These are phyloP conservation scores for Gobio gobio DNA, from an alignment of 2,113 vertebrate species.

Conservation along the genomic window DNA sequence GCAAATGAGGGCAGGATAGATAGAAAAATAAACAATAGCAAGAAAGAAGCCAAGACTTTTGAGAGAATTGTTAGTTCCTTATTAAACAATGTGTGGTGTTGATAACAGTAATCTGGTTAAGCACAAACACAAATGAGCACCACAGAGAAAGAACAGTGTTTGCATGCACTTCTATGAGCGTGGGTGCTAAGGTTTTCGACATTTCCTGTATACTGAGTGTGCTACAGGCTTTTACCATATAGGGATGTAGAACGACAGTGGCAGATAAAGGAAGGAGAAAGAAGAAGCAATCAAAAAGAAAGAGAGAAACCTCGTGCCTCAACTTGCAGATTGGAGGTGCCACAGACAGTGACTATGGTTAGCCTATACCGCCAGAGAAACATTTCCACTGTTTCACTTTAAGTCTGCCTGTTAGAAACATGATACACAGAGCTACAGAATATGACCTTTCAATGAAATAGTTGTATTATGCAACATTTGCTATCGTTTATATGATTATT, in stretches of 20 bases:
- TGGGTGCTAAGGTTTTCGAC: conserved; percentile 49
- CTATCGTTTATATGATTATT: not conserved
- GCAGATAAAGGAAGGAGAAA: conserved; percentile 56
- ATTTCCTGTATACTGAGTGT: conserved; percentile 68
- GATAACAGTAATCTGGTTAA: not conserved
- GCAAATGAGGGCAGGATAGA: not conserved
- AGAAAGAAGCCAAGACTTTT: not conserved
- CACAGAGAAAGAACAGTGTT: conserved; percentile 47
- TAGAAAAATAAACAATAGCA: not conserved
- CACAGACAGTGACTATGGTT: conserved; percentile 26
- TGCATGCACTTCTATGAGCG: conserved; percentile 5
- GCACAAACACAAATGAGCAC: conserved; percentile 13
- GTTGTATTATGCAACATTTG: not conserved
- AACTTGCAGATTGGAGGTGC: conserved; percentile 60
- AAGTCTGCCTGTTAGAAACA: conserved; percentile 55
- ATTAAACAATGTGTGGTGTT: not conserved
- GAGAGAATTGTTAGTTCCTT: not conserved
- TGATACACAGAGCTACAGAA: not conserved
- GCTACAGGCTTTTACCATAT: conserved; percentile 71
- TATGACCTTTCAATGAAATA: not conserved
- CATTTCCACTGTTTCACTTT: not conserved
- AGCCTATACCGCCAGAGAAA: conserved; percentile 47
- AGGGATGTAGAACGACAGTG: conserved; percentile 61
- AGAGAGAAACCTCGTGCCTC: conserved; percentile 63
- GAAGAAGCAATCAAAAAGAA: conserved; percentile 40